These are phyloP conservation scores for Homarus americanus DNA, from an alignment of 1,140 invertebrate species.

Conservation along the genomic window DNA sequence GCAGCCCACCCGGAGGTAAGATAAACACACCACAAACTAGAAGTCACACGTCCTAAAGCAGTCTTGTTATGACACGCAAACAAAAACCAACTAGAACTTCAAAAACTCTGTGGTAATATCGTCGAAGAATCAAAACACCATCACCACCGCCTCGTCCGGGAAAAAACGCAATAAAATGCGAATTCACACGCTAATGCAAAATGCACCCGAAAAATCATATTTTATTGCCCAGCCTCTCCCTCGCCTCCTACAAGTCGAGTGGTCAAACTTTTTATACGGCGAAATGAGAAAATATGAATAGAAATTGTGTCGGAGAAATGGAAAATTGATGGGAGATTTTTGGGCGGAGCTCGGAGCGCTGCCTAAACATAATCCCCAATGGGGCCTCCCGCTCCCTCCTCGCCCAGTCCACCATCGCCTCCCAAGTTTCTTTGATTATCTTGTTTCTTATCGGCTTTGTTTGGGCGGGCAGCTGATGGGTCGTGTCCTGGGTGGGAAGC, in stretches of 20 bases:
- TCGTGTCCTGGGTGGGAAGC: neutral
- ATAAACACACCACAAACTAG: too few species aligned
- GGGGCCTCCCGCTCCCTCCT: constrained; percentile 11
- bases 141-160: neutral
- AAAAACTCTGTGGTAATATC: neutral
- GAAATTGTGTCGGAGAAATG: constrained; percentile 73
- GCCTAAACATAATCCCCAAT: constrained; percentile 65
- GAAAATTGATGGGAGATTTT: constrained; percentile 71
- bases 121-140: neutral
- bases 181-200: constrained; percentile 69
- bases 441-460: constrained; percentile 38
- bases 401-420: neutral
- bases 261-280: constrained; percentile 72
- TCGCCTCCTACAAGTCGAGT: constrained; percentile 69
- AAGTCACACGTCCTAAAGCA: neutral
- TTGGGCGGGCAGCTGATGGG: neutral
- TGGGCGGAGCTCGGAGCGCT: constrained; percentile 42
- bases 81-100: neutral
- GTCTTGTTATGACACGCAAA: neutral
- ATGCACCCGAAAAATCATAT: constrained; percentile 70
- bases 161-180: constrained; percentile 65
- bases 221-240: constrained; percentile 59
- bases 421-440: constrained; percentile 39
- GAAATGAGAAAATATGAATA: constrained; percentile 73
- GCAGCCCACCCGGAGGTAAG: too few species aligned